phyloP scores from a whole-genome alignment of 2,888 invertebrate genomes.

The Drosophila yooni region DNA sequence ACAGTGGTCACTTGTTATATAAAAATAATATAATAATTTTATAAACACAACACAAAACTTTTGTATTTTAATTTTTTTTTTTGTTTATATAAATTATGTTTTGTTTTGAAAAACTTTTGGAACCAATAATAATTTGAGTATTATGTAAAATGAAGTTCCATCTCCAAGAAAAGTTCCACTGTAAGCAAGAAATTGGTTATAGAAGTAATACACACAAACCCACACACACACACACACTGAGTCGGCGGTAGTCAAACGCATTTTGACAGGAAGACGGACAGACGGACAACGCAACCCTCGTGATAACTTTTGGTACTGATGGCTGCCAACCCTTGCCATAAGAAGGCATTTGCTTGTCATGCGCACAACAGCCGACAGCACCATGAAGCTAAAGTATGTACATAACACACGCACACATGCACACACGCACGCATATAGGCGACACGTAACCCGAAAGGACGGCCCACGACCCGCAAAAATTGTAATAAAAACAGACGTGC shows the following conservation, averaged over 20 bases:
- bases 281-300: conserved; percentile 50
- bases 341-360: conserved; percentile 62
- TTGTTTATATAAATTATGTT: not conserved
- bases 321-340: conserved; percentile 76
- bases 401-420: conserved; percentile 32
- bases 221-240: not conserved
- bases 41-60: not conserved
- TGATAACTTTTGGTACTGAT: conserved; percentile 52
- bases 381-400: conserved; percentile 44
- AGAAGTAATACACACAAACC: not conserved
- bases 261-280: conserved; percentile 28
- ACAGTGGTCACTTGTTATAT: not conserved
- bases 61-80: not conserved
- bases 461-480: conserved; percentile 56
- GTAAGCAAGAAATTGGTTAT: not conserved
- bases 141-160: not conserved
- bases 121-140: not conserved
- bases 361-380: conserved; percentile 49
- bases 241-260: conserved; percentile 28
- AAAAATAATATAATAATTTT: not conserved
- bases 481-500: conserved; percentile 78
- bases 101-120: not conserved
- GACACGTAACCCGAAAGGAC: conserved; percentile 66
- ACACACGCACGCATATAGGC: conserved; percentile 13
- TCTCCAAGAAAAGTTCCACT: not conserved